Conservation (phyloP, 2,888 invertebrate genomes). For the Dicyrtoma fusca region DNA sequence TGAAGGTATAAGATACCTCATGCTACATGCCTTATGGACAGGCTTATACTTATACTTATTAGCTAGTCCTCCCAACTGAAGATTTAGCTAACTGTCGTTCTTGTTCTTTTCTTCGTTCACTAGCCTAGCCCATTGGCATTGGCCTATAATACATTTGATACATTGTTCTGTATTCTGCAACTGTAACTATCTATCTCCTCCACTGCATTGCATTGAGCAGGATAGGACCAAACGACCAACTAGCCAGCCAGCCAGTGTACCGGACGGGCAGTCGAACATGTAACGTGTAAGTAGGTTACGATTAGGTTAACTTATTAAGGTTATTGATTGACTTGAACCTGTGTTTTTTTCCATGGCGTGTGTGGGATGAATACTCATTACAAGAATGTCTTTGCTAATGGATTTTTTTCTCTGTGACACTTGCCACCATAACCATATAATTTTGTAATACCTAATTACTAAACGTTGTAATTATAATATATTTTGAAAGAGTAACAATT, state of each 20-base stretch:
- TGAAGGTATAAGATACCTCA: too few species aligned
- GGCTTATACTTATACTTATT: neutral
- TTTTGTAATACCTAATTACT: too few species aligned
- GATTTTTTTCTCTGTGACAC: too few species aligned
- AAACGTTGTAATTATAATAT: too few species aligned
- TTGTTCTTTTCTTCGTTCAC: too few species aligned
- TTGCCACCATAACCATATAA: too few species aligned
- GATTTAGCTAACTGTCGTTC: constrained; percentile 4
- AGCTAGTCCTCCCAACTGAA: neutral
- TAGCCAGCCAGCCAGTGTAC: too few species aligned
- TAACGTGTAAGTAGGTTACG: constrained; percentile 13
- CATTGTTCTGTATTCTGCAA: constrained; percentile 14
- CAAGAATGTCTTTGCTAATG: neutral
- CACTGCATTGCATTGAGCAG: neutral
- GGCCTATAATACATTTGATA: constrained; percentile 14
- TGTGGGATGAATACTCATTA: too few species aligned
- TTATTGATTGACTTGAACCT: constrained; percentile 19
- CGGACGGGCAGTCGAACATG: too few species aligned
- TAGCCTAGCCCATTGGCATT: constrained; percentile 23
- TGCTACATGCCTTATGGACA: neutral
- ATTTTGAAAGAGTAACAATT: too few species aligned
- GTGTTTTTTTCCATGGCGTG: constrained; percentile 1
- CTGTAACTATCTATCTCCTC: constrained; percentile 6
- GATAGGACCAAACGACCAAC: too few species aligned
- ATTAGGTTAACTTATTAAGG: constrained; percentile 20